These are phyloP conservation scores for Ectropis grisescens DNA, from an alignment of 1,140 invertebrate species.

Conservation along the genomic window DNA sequence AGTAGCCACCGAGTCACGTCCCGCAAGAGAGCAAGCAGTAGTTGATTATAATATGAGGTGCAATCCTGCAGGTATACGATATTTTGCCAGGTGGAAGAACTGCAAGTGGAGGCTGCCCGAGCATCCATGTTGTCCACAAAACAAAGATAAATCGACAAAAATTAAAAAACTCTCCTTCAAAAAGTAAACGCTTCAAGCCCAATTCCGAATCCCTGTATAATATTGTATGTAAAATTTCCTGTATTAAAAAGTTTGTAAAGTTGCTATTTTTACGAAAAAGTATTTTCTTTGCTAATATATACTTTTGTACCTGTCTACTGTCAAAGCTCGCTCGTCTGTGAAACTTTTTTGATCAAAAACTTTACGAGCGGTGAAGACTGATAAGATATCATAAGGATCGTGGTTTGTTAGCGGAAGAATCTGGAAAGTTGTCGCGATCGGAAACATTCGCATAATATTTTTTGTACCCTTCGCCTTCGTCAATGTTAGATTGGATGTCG, in stretches of 20 bases:
- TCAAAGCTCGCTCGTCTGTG: constrained; percentile 45
- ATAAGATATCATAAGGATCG: constrained; percentile 55
- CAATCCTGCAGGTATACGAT: constrained; percentile 80
- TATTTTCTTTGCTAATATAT: constrained; percentile 40
- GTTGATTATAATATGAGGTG: constrained; percentile 66
- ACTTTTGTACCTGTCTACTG: constrained; percentile 44
- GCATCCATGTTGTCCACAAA: constrained; percentile 70
- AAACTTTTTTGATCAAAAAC: constrained; percentile 48
- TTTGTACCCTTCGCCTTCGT: constrained; percentile 38
- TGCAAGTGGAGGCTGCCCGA: constrained; percentile 76
- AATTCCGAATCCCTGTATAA: constrained; percentile 37
- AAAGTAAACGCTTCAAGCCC: constrained; percentile 61
- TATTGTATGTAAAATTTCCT: constrained; percentile 61
- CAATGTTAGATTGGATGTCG: constrained; percentile 53
- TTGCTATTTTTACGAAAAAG: constrained; percentile 64
- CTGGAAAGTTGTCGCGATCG: constrained; percentile 35
- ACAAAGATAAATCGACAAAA: constrained; percentile 68
- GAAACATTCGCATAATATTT: constrained; percentile 29
- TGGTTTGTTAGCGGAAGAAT: constrained; percentile 45
- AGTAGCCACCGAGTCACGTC: constrained; percentile 34
- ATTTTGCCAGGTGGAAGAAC: constrained; percentile 83
- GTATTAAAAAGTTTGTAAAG: constrained; percentile 57
- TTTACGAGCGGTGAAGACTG: constrained; percentile 66
- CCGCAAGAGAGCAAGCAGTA: constrained; percentile 54
- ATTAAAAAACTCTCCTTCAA: constrained; percentile 62